Evolutionary conservation across 2,888 invertebrate genomes (phyloP).

Genomic region (Psylliodes chrysocephalus): DNA sequence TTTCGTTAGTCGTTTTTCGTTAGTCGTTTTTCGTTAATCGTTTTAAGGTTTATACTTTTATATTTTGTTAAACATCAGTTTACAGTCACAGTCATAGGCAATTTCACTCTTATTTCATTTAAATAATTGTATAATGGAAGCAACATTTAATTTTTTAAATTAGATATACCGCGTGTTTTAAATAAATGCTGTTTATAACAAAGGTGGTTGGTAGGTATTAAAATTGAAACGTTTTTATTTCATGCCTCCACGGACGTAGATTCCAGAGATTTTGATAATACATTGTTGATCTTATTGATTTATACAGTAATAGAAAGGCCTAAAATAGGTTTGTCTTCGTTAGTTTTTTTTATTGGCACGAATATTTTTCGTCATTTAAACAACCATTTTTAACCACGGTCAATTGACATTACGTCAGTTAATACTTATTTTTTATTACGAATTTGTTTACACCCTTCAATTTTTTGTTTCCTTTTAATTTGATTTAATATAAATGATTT

Average conservation of each 20-base stretch:
- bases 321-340: slow-evolving; percentile 52
- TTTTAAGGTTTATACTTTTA: too few species aligned
- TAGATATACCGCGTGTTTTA: neutral
- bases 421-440: too few species aligned
- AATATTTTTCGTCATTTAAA: slow-evolving; percentile 10
- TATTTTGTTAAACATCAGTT: too few species aligned
- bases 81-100: too few species aligned
- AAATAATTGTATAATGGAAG: slow-evolving; percentile 23
- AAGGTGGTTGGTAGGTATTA: slow-evolving; percentile 47
- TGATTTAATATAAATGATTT: too few species aligned
- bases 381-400: neutral
- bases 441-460: too few species aligned
- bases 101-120: too few species aligned
- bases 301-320: slow-evolving; percentile 41
- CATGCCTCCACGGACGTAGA: slow-evolving; percentile 60
- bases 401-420: too few species aligned
- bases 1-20: too few species aligned
- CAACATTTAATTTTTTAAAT: slow-evolving; percentile 24
- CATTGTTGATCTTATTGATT: slow-evolving; percentile 59
- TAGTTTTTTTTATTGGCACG: too few species aligned
- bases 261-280: slow-evolving; percentile 64
- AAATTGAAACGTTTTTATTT: slow-evolving; percentile 53
- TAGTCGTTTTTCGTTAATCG: too few species aligned
- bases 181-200: slow-evolving; percentile 15
- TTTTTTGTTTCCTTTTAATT: too few species aligned